These are phyloP conservation scores for Gymnobelideus leadbeateri DNA, from an alignment of 2,113 vertebrate species.

Conservation along the genomic window DNA sequence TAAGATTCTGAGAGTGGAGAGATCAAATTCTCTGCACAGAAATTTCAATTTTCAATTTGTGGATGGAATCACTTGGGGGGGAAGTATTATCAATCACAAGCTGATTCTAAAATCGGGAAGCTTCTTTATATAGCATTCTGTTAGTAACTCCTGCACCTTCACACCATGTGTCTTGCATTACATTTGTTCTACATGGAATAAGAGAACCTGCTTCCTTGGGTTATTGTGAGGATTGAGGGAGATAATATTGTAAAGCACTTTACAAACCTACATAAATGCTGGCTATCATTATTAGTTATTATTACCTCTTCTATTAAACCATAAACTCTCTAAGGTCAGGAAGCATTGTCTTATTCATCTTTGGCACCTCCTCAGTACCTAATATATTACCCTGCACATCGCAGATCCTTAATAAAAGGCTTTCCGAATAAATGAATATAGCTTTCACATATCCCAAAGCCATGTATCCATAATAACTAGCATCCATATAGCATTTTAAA, in stretches of 20 bases:
- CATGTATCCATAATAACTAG: background rate
- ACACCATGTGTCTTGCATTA: background rate
- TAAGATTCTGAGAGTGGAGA: background rate
- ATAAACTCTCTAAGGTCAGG: background rate
- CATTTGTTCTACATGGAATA: background rate
- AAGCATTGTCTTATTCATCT: background rate
- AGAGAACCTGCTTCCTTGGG: background rate
- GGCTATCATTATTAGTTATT: background rate
- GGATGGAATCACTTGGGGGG: background rate
- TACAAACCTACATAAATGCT: background rate
- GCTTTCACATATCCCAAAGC: background rate
- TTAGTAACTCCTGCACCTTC: background rate
- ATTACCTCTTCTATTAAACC: background rate
- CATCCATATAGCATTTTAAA: background rate
- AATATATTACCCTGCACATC: background rate
- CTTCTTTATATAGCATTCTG: background rate
- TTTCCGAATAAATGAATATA: background rate
- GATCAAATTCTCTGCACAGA: background rate
- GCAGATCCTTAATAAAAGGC: background rate
- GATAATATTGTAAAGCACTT: background rate
- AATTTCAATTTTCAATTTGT: background rate
- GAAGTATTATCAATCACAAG: background rate
- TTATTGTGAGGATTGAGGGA: background rate
- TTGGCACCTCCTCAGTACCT: background rate
- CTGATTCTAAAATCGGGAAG: background rate